Conservation (phyloP, 2,113 vertebrate genomes). For the Benitochromis conjunctus region DNA sequence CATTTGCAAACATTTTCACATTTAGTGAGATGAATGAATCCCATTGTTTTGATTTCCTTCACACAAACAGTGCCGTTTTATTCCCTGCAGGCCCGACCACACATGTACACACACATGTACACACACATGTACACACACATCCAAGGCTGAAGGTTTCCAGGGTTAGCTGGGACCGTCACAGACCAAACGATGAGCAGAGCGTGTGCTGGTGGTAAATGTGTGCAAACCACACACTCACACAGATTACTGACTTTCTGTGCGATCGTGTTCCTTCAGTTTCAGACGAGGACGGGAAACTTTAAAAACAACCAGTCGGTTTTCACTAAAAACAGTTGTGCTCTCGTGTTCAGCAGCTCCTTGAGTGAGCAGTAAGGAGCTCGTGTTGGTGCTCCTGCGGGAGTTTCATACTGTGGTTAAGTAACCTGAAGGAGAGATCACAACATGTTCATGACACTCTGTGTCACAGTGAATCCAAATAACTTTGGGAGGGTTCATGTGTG, state of each 20-base stretch:
- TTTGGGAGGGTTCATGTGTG: not conserved
- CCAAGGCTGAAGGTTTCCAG: not conserved
- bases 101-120: not conserved
- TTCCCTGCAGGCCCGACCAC: not conserved
- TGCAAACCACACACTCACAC: not conserved
- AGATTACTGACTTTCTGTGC: too few species aligned
- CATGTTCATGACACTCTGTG: accelerated
- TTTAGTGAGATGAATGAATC: not conserved
- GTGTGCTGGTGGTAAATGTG: not conserved
- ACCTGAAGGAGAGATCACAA: not conserved
- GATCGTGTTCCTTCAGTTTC: not conserved
- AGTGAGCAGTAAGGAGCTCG: not conserved
- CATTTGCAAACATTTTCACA: not conserved
- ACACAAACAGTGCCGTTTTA: not conserved
- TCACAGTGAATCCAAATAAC: not conserved
- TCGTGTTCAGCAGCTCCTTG: not conserved
- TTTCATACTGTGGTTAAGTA: not conserved
- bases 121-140: not conserved
- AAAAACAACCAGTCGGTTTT: not conserved
- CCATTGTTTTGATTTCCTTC: not conserved
- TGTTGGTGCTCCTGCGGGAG: not conserved
- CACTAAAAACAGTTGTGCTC: accelerated
- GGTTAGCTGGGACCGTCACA: not conserved
- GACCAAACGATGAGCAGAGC: not conserved
- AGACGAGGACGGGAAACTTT: not conserved